Evolutionary conservation across 2,113 vertebrate genomes (phyloP), one percentile per base, ranked within the genome.

Genomic region (Geothlypis trichas): DNA sequence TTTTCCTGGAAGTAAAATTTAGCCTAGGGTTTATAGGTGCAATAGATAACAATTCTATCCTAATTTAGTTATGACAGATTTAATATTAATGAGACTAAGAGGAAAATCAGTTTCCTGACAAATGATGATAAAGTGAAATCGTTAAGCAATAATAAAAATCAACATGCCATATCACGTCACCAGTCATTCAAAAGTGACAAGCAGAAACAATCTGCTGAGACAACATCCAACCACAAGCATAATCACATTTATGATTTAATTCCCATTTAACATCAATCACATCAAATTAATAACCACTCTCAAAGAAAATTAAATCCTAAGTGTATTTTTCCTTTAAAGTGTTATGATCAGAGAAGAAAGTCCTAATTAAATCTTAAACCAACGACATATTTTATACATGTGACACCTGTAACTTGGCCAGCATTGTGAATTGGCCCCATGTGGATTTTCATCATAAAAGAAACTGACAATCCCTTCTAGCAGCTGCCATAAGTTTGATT

Each of bases 51-150:
- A 73, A 88, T 87, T 87, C 46, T 57, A 83, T 80, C 84, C 71
- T 66, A 87, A 94, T 77, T 35, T 47, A 86, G 91, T 97, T 93
- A 83, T 72, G 95, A 95, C 83, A 83, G 82, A 87, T 88, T 94
- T 55, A 52, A 93, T 96, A 95, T 97, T 97, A 97, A 98, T 89
- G 92, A 95, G 91, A 88, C 51, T 91, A 78, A 90, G 55, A 92
- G 76, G 66, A 81, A 96, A 95, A 83, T 81, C 93, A 49, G 79
- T 91, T 95, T 93, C 46, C 23, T 97, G 98, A 98, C 98, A 98
- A 97, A 98, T 87, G 96, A 98, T 97, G 98, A 98, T 98, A 95
- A 98, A 98, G 96, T 97, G 98, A 97, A 96, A 98, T 97, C 97
- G 97, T 98, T 97, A 97, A 95, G 95, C 95, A 97, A 96, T 97